Base-by-base conservation (phyloP, 1,140 invertebrate species). In the Drosophila pallidifrons region DNA sequence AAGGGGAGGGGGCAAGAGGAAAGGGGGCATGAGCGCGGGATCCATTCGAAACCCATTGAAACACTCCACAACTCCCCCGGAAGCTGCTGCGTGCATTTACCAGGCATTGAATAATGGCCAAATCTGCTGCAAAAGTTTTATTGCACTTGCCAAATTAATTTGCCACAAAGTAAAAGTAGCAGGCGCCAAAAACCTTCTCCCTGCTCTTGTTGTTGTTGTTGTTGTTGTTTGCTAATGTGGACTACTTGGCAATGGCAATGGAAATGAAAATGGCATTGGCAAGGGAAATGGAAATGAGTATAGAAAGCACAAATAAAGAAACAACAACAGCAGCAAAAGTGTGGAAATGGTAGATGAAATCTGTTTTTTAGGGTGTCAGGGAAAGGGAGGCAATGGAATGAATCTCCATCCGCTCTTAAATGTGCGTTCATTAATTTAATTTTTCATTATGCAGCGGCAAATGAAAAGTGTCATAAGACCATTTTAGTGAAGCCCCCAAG, bases 111-210 rank as follows among this genome's bases (percentile, higher is more conserved):
- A 79, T 65, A 71, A 79, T 79, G 74, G 68, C 77, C 67, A 79
- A 79, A 79, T 79, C 68, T 79, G 77, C 77, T 74, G 65, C 71
- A 79, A 79, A 79, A 79, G 77, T 79, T 76, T 79, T 79, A 79
- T 76, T 79, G 77, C 77, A 79, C 66, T 79, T 79, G 77, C 77
- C 74, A 79, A 76, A 79, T 79, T 79, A 79, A 76, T 79, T 77
- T 76, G 77, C 73, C 67, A 71, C 71, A 69, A 74, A 74, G 71
- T 74, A 69, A 46, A 65, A 66, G 41, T 43, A n/a, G 54, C 41
- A 57, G 65, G 65, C 71, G 71, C 60, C 59, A 58, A 16, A 25
- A 25, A 25, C 20, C 20, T 25, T 25, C 20, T 25, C 20, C 20
- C 20, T 25, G 20, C 20, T 30, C 52, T 67, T 55, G 35, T 52